Evolutionary conservation across 2,888 invertebrate genomes (phyloP), one percentile per base, ranked within the genome.

Genomic region (Agrochola macilenta): DNA sequence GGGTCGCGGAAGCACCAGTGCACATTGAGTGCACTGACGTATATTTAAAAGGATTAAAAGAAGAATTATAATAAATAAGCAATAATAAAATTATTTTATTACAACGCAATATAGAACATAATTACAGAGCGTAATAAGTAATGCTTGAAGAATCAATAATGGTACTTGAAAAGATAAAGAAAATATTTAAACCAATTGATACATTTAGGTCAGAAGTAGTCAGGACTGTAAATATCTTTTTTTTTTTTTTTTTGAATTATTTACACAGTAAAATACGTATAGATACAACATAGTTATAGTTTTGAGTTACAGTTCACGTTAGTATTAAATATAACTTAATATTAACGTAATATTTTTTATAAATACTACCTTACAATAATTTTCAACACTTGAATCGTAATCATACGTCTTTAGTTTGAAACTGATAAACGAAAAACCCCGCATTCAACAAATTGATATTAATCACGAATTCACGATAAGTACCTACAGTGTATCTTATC

Each of bases 401-500:
- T 79, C 43, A 30, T 60, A 60, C n/a, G n/a, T 11, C 12, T 65
- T 60, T 65, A 9, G n/a, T 57, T 57, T 61, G 69, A 14, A 60
- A 39, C 30, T 66, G 70, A 76, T 76, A 82, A 46, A 49, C 30
- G 1, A 8, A 72, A 78, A 43, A 64, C 39, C 43, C 30, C 39
- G 61, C 20, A 49, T 30, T 11, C 39, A 65, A 64, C 14, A 30
- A 74, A 46, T n/a, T 60, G 35, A 76, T 64, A 20, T n/a, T 39
- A 63, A 46, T 39, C n/a, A 60, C 9, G n/a, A 52, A n/a, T 35
- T 68, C 54, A 30, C 14, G 30, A 68, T 43, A 43, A 43, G 43
- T 43, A 46, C 14, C 46, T 46, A 58, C 17, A 52, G 39, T 76
- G 17, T 82, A 76, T 82, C 82, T 82, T 76, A 82, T 76, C 82